Conservation (phyloP, 2,113 vertebrate genomes). For the Eurystomus gularis region DNA sequence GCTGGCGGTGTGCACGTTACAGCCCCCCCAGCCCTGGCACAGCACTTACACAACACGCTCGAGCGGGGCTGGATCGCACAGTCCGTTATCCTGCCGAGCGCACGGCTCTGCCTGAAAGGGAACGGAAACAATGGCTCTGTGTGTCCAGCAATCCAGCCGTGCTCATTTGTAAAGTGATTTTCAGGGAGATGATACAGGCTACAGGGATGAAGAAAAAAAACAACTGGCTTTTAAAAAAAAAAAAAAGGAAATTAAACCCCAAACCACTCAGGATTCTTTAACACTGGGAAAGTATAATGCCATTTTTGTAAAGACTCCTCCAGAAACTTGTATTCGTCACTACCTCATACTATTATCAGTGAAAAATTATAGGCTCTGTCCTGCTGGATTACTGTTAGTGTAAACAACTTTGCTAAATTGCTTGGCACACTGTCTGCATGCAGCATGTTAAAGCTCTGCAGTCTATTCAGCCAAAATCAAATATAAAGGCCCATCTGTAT, state of each 20-base stretch:
- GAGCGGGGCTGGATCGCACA: neutral
- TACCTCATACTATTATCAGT: slow-evolving; percentile 42
- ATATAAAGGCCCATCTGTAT: slow-evolving; percentile 58
- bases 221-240: neutral
- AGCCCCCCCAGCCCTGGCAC: neutral
- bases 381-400: slow-evolving; percentile 51
- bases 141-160: neutral
- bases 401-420: slow-evolving; percentile 65
- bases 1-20: fast-evolving
- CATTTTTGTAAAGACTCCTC: slow-evolving; percentile 23
- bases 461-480: slow-evolving; percentile 47
- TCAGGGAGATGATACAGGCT: neutral
- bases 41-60: neutral
- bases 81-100: neutral
- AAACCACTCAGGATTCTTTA: neutral
- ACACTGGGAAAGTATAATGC: neutral
- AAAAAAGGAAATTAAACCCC: neutral
- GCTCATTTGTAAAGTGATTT: neutral
- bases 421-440: slow-evolving; percentile 49
- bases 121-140: slow-evolving; percentile 29
- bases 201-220: neutral
- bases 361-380: slow-evolving; percentile 43
- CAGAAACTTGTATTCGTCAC: slow-evolving; percentile 38
- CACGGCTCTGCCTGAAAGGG: neutral
- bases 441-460: slow-evolving; percentile 40